Percentiles rank a stretch among this genome's conserved stretches.
Conservation (phyloP, 2,113 vertebrate genomes). For the Triplophysa rosa region DNA sequence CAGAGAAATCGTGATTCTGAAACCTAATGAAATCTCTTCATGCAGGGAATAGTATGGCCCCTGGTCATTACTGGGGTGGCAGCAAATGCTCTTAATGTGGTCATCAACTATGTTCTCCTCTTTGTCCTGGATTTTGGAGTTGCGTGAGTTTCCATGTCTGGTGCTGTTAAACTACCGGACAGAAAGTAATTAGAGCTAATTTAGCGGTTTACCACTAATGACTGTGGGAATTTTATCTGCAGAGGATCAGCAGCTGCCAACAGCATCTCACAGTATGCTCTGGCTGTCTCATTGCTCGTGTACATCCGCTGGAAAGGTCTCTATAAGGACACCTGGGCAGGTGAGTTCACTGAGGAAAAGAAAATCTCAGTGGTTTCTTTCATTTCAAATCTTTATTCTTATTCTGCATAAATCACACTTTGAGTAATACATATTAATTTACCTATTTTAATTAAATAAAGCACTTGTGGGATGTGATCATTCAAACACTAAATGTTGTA, state of each 20-base stretch:
- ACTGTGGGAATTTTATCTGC: conserved; percentile 35
- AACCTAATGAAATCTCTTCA: conserved; percentile 32
- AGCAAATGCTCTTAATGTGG: conserved; percentile 83
- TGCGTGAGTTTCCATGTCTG: conserved; percentile 76
- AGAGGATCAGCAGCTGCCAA: conserved; percentile 88
- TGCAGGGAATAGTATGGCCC: conserved; percentile 87
- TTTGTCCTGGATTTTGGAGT: conserved; percentile 80
- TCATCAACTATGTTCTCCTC: conserved; percentile 84
- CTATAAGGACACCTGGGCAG: conserved; percentile 83
- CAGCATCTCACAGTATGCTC: conserved; percentile 75
- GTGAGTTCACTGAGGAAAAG: conserved; percentile 62
- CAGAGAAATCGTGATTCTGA: neutral
- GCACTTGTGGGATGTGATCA: too few species aligned
- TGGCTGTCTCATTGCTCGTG: conserved; percentile 73
- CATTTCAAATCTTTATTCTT: too few species aligned
- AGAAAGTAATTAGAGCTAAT: neutral
- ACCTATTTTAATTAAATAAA: too few species aligned
- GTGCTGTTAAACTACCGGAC: neutral
- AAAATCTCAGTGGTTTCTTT: neutral
- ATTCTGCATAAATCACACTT: too few species aligned
- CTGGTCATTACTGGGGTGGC: conserved; percentile 82
- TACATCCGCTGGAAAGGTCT: conserved; percentile 81
- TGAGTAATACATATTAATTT: too few species aligned
- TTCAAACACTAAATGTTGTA: too few species aligned
- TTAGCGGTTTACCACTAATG: neutral